phyloP scores from a whole-genome alignment of 2,888 invertebrate species.

The Drosophila ustulata region DNA sequence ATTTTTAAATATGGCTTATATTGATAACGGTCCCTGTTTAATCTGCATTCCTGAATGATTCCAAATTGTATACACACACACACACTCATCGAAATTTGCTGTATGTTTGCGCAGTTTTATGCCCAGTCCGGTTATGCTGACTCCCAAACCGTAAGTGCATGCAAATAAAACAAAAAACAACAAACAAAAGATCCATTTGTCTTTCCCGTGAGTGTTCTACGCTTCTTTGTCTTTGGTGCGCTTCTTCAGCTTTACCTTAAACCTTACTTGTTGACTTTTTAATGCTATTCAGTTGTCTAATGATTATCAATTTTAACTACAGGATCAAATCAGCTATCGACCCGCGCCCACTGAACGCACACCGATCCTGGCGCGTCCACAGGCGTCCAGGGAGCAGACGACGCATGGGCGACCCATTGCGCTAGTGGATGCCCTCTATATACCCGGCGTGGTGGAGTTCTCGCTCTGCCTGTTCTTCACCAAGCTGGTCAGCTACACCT shows the following conservation, averaged over 20 bases:
- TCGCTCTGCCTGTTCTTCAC: constrained; percentile 97
- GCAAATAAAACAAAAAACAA: constrained; percentile 1
- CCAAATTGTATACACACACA: not conserved
- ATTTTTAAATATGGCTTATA: too few relatives aligned
- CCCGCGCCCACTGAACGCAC: constrained; percentile 84
- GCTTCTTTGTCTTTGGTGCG: not conserved
- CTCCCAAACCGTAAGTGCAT: constrained; percentile 62
- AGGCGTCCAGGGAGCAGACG: constrained; percentile 20
- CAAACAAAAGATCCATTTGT: constrained; percentile 4
- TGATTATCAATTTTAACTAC: not conserved
- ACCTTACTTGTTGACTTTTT: not conserved
- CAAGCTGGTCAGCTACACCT: constrained; percentile 98
- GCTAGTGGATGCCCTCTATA: constrained; percentile 88
- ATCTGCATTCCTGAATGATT: not conserved
- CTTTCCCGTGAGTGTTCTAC: constrained; percentile 16
- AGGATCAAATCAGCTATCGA: constrained; percentile 83
- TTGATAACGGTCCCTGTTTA: too few relatives aligned
- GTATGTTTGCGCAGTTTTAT: constrained; percentile 49
- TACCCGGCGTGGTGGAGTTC: constrained; percentile 97
- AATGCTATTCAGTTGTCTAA: not conserved
- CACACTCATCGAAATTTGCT: constrained; percentile 23
- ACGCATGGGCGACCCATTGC: constrained; percentile 74
- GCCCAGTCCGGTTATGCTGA: constrained; percentile 42
- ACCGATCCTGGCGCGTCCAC: constrained; percentile 78
- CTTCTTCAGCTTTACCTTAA: constrained; percentile 8